Conservation (phyloP, 2,888 invertebrate genomes). For the Shargacucullia verbasci region DNA sequence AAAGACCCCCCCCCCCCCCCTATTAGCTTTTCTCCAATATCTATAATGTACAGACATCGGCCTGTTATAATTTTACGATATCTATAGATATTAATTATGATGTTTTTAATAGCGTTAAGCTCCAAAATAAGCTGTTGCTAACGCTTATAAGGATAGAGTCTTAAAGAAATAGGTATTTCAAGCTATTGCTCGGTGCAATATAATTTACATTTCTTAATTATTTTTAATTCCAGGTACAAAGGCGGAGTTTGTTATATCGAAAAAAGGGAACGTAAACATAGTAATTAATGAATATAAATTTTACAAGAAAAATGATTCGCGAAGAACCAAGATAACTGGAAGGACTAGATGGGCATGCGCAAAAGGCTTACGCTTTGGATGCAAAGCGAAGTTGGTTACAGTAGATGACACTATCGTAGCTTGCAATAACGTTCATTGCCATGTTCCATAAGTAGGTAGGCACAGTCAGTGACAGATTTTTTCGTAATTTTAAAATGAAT, state of each 20-base stretch:
- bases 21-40: too few species aligned
- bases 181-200: not conserved
- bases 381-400: constrained; percentile 31
- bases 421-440: constrained; percentile 28
- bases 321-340: not conserved
- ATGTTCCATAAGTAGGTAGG: constrained; percentile 18
- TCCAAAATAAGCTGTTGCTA: too few species aligned
- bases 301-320: constrained; percentile 32
- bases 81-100: too few species aligned
- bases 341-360: constrained; percentile 34
- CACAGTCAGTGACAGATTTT: too few species aligned
- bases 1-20: too few species aligned
- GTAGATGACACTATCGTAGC: constrained; percentile 13
- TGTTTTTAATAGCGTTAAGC: too few species aligned
- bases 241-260: constrained; percentile 19
- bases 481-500: too few species aligned
- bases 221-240: constrained; percentile 23
- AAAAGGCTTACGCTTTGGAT: constrained; percentile 6
- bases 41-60: too few species aligned
- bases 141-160: too few species aligned
- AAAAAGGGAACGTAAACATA: constrained; percentile 28
- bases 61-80: too few species aligned
- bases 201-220: not conserved
- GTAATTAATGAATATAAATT: constrained; percentile 21
- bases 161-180: too few species aligned